Conservation (phyloP, 2,888 invertebrate species). For the Latrodectus hesperus region DNA sequence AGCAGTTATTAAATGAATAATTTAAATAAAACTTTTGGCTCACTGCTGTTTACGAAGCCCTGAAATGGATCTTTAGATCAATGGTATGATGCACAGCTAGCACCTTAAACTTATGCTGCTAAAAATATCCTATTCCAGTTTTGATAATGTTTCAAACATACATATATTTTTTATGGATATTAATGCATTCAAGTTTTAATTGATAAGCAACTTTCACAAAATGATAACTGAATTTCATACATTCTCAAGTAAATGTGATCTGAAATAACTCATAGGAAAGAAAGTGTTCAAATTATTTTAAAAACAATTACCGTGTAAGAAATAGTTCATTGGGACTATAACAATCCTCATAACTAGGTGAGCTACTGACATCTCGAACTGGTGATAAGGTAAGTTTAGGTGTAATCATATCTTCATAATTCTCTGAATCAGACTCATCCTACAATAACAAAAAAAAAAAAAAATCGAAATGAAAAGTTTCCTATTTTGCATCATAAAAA, state of each 20-base stretch:
- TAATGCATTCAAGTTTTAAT: not conserved
- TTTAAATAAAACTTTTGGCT: no score
- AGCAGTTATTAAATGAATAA: no score
- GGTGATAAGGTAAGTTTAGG: not conserved
- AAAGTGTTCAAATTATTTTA: not conserved
- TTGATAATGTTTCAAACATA: no score
- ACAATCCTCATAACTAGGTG: constrained; percentile 15
- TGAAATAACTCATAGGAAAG: not conserved
- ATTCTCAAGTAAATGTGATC: not conserved
- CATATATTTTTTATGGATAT: no score
- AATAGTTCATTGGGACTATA: constrained; percentile 6
- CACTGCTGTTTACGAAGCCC: no score
- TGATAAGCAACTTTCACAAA: not conserved
- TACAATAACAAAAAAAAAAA: not conserved
- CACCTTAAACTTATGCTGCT: no score
- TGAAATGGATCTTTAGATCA: no score
- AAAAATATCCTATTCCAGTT: no score
- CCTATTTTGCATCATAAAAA: not conserved
- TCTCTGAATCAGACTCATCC: constrained; percentile 5
- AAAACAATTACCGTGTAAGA: constrained; percentile 4
- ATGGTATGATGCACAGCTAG: no score
- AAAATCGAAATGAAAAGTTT: not conserved
- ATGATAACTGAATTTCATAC: not conserved
- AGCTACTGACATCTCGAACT: not conserved
- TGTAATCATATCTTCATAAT: constrained; percentile 1